A percentile compares a stretch with the other conserved stretches of the same genome.
phyloP scores from a whole-genome alignment of 1,140 invertebrate genomes.

The Drosophila saltans region DNA sequence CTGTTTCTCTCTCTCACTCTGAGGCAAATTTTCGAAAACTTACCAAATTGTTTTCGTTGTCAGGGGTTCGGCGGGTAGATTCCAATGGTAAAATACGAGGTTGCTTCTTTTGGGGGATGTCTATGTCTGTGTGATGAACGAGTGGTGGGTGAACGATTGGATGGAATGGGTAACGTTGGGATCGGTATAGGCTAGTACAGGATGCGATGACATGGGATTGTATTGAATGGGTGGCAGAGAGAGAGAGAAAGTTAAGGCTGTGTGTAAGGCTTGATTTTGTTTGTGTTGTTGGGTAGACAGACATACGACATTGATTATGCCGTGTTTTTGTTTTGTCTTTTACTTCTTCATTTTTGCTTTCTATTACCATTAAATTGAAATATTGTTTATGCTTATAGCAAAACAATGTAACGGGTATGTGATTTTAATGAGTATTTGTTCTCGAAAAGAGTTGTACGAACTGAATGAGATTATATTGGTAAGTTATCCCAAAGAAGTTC shows the following conservation, averaged over 20 bases:
- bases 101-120: constrained; percentile 53
- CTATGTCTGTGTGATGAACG: constrained; percentile 59
- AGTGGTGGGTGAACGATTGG: constrained; percentile 22
- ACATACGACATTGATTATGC: constrained; percentile 78
- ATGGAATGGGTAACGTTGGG: constrained; percentile 3
- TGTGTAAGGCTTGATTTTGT: background rate
- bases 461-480: background rate
- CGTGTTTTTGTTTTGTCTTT: constrained; percentile 59
- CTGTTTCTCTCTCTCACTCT: constrained; percentile 41
- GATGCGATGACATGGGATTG: background rate
- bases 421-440: constrained; percentile 60
- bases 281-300: constrained; percentile 35
- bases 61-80: constrained; percentile 77
- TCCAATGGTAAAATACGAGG: constrained; percentile 79
- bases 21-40: constrained; percentile 79
- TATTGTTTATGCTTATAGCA: constrained; percentile 78
- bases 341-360: constrained; percentile 17
- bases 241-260: background rate
- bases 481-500: background rate
- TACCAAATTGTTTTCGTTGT: constrained; percentile 81
- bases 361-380: constrained; percentile 69
- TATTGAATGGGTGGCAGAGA: background rate
- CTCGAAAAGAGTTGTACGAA: background rate
- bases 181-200: too few relatives aligned
- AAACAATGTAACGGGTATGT: constrained; percentile 69